These are phyloP conservation scores for Thalassaphorura encarpata DNA, from an alignment of 1,140 invertebrate species.

Conservation along the genomic window DNA sequence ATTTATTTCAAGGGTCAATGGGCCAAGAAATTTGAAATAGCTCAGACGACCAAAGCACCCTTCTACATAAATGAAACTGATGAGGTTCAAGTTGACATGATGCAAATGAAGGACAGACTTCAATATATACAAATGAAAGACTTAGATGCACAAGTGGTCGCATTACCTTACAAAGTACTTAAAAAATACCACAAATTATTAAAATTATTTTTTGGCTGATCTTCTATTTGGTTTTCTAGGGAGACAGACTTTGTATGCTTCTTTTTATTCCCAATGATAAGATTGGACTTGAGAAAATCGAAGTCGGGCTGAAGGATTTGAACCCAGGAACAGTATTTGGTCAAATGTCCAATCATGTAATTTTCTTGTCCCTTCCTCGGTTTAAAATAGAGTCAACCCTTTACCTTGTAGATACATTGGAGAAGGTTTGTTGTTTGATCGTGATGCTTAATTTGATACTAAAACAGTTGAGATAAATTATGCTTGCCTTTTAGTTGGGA, in stretches of 20 bases:
- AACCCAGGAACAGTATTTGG: constrained; percentile 37
- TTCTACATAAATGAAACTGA: constrained; percentile 46
- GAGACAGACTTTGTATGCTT: constrained; percentile 53
- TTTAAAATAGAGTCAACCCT: constrained; percentile 57
- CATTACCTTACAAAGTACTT: constrained; percentile 67
- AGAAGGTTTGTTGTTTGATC: no score
- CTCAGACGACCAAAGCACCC: constrained; percentile 41
- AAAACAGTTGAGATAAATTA: no score
- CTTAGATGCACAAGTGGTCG: constrained; percentile 61
- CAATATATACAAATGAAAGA: constrained; percentile 49
- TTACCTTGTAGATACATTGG: constrained; percentile 47
- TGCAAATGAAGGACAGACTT: constrained; percentile 54
- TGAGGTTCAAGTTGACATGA: constrained; percentile 48
- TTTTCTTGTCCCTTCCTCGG: constrained; percentile 49
- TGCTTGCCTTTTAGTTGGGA: no score
- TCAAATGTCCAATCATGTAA: constrained; percentile 36
- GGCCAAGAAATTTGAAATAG: constrained; percentile 54
- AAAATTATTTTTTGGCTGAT: no score
- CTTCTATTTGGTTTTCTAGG: no score
- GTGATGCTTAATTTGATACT: no score
- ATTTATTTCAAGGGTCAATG: constrained; percentile 71
- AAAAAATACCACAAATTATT: no score
- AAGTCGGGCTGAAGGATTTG: constrained; percentile 43
- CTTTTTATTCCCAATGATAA: constrained; percentile 51
- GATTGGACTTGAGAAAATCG: constrained; percentile 42